Conservation (phyloP, 2,888 invertebrate genomes). For the Eupithecia dodoneata region DNA sequence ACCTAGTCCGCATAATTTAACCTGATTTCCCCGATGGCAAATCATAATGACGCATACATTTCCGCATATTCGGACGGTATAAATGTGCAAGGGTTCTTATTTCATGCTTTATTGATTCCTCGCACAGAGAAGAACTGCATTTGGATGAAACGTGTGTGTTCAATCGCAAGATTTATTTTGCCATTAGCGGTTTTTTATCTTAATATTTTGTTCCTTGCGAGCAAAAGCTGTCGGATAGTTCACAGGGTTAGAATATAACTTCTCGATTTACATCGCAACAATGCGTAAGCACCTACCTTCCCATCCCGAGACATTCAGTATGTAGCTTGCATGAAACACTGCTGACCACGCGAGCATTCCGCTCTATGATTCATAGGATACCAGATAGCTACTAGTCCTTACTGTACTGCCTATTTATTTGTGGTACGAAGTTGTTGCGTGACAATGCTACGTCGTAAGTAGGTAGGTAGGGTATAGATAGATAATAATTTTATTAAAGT, state of each 20-base stretch:
- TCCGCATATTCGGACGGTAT: neutral
- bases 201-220: neutral
- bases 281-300: constrained; percentile 21
- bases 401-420: neutral
- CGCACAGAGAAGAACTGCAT: neutral
- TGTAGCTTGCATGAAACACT: constrained; percentile 25
- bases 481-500: no score
- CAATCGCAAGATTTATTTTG: neutral
- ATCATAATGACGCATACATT: neutral
- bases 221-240: neutral
- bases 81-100: neutral
- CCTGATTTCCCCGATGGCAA: neutral
- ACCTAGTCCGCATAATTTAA: neutral
- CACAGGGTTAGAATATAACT: neutral
- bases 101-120: neutral
- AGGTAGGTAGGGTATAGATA: no score
- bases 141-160: neutral
- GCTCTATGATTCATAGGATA: constrained; percentile 26
- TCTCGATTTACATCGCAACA: constrained; percentile 5
- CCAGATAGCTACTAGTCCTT: constrained; percentile 13
- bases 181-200: neutral
- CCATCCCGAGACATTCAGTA: constrained; percentile 23
- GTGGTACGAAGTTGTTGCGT: neutral
- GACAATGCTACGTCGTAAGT: neutral
- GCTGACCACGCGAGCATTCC: constrained; percentile 29